Base-by-base conservation (phyloP, 2,797 vertebrate species). In the Echiichthys vipera region DNA sequence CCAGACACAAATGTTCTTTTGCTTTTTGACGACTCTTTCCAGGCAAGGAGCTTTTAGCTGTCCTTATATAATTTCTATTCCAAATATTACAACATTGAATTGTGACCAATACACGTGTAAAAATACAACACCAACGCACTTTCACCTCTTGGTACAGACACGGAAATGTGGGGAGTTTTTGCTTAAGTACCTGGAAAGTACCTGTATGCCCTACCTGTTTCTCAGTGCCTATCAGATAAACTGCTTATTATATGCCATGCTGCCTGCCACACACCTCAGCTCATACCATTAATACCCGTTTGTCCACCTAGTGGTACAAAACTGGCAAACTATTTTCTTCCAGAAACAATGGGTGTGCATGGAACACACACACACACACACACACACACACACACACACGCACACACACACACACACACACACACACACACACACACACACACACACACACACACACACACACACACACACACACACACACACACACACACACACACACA, bases 171-270 rank as follows among this genome's bases (percentile, higher is more conserved):
- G 47, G 37, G 37, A 68, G 14, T 50, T 66, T 56, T 46, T 14
- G 15, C 8, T 6, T 0, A 1, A 5, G 2, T 40, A n/a, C n/a
- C n/a, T n/a, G 68, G 58, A 70, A 77, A 78, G 68, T 43, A 86
- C 81, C 72, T 10, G 62, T n/a, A n/a, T n/a, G n/a, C 4, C 20
- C 0, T 22, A 74, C 80, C 75, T 15, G 74, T 42, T 77, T 2
- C 12, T 22, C 18, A 14, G 0, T 3, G 14, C 1, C 7, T 5
- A 0, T 8, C 1, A 9, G 17, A n/a, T 13, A 37, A 0, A 22
- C 0, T 1, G 2, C 1, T 30, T 34, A 14, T 7, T 20, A 4
- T 6, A 10, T 29, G n/a, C 11, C 7, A 20, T 11, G 11, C 15
- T 3, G 13, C 27, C 15, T 3, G 13, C 27, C 15, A 36, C 18